Evolutionary conservation across 1,140 invertebrate species (phyloP).

Genomic region (Drosophila erecta): DNA sequence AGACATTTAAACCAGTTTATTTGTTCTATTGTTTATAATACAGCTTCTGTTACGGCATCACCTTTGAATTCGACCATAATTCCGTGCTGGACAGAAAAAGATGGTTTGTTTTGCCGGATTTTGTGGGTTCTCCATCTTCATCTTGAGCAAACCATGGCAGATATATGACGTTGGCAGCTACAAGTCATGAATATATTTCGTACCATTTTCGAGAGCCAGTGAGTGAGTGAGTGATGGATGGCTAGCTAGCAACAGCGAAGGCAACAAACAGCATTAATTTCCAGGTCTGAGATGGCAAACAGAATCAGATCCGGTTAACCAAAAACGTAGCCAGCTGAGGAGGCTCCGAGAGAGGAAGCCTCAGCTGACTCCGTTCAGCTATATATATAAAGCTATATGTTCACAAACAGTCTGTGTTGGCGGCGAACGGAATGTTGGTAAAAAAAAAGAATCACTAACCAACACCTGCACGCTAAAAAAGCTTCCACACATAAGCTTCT

Average conservation of each 20-base stretch:
- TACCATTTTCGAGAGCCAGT: conserved; percentile 72
- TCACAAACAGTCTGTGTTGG: conserved; percentile 52
- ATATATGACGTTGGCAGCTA: conserved; percentile 53
- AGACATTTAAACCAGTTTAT: conserved; percentile 37
- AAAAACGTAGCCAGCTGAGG: conserved; percentile 51
- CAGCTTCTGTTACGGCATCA: conserved; percentile 29
- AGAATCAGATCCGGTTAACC: conserved; percentile 78
- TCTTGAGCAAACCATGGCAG: conserved; percentile 28
- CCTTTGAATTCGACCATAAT: conserved; percentile 33
- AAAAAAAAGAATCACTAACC: conserved; percentile 4
- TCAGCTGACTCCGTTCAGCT: conserved; percentile 52
- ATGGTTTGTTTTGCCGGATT: conserved; percentile 9
- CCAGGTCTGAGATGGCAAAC: conserved; percentile 55
- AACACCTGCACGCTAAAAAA: conserved; percentile 48
- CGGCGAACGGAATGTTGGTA: conserved; percentile 54
- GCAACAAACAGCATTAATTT: conserved; percentile 46
- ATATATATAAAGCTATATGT: conserved; percentile 28
- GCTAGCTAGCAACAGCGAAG: conserved; percentile 40
- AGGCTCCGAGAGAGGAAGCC: conserved; percentile 49
- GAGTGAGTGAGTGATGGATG: conserved; percentile 58
- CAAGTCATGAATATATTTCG: conserved; percentile 59
- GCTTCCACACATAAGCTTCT: conserved; percentile 8
- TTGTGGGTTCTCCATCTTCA: conserved; percentile 11
- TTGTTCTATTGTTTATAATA: conserved; percentile 17
- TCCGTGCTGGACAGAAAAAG: conserved; percentile 8